Conservation (phyloP, 2,888 invertebrate genomes). For the Drosophila kambysellisi region DNA sequence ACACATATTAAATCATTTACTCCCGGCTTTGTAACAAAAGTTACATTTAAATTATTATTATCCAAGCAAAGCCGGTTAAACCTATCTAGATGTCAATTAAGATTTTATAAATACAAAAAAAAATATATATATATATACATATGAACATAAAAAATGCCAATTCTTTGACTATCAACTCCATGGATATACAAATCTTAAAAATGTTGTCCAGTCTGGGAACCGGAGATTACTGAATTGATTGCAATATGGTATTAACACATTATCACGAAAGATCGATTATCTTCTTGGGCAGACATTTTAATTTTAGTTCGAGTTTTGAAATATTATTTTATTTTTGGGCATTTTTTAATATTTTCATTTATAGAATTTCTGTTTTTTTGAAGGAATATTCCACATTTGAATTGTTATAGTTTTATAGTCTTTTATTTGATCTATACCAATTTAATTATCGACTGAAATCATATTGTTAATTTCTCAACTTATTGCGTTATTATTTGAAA, state of each 20-base stretch:
- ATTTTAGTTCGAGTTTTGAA: background rate
- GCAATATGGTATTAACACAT: background rate
- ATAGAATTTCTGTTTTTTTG: background rate
- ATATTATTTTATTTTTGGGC: background rate
- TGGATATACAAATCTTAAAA: background rate
- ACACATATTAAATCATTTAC: background rate
- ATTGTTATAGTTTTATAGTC: no score
- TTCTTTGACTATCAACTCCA: background rate
- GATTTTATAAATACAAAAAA: background rate
- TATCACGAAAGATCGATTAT: background rate
- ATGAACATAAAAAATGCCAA: background rate
- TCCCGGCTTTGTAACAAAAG: background rate
- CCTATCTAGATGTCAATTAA: background rate
- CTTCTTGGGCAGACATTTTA: background rate
- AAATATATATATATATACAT: background rate
- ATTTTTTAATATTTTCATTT: background rate
- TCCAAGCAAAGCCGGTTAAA: background rate
- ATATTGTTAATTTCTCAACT: background rate
- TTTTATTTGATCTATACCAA: no score
- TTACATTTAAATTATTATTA: background rate
- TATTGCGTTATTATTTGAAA: background rate
- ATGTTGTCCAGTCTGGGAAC: background rate
- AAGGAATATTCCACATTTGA: background rate
- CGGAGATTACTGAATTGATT: background rate
- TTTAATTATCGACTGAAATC: constrained; percentile 15